phyloP scores from a whole-genome alignment of 2,797 vertebrate genomes.

The Peromyscus nudipes region DNA sequence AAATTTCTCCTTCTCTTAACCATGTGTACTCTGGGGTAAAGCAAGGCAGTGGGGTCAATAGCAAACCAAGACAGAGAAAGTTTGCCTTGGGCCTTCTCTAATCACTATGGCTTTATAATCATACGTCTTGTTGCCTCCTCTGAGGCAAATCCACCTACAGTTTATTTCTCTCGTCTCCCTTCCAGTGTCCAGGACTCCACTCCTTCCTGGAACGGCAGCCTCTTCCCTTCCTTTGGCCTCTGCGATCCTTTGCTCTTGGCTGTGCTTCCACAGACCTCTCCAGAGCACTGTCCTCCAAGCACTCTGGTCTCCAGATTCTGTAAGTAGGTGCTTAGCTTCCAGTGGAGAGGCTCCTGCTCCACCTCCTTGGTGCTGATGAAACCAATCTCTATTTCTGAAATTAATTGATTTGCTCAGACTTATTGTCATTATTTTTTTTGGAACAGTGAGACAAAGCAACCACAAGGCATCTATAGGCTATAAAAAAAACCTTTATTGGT shows the following conservation, averaged over 20 bases:
- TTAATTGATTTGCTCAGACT: not conserved
- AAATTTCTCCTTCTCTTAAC: not conserved
- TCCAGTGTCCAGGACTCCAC: not conserved
- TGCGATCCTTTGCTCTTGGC: not conserved
- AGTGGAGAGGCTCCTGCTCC: not conserved
- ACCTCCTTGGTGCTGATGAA: not conserved
- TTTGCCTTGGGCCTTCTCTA: slow-evolving; percentile 4
- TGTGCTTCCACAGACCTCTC: not conserved
- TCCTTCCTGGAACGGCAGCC: not conserved
- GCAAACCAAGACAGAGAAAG: slow-evolving; percentile 3
- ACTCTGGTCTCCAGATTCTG: not conserved
- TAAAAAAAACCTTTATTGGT: not conserved
- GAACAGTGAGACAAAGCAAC: not conserved
- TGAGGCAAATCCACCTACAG: not conserved
- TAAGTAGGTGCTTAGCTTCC: not conserved
- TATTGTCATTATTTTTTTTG: slow-evolving; percentile 33
- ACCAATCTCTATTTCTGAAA: slow-evolving; percentile 37
- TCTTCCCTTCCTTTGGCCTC: slow-evolving; percentile 9
- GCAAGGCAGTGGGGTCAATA: not conserved
- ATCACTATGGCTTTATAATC: not conserved
- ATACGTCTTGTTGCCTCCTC: not conserved
- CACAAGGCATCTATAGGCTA: not conserved
- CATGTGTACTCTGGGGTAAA: not conserved
- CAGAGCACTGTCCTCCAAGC: not conserved
- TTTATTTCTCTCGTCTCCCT: not conserved